Evolutionary conservation across 1,140 invertebrate species (phyloP).

Genomic region (Lysiphlebus fabarum): DNA sequence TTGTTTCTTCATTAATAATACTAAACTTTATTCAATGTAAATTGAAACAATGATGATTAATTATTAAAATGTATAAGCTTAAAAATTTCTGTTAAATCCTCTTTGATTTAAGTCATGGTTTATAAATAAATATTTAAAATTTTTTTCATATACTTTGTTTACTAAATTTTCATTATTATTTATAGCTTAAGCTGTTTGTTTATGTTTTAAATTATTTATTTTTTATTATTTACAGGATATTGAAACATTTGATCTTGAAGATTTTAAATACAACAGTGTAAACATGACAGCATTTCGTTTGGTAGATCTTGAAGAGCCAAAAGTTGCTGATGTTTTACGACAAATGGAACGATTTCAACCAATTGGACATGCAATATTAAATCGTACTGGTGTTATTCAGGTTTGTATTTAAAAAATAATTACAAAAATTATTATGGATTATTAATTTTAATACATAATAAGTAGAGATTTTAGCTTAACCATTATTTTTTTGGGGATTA

Average conservation of each 20-base stretch:
- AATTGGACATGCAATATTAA: slow-evolving; percentile 76
- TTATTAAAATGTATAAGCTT: too few species aligned
- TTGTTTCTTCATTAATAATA: too few species aligned
- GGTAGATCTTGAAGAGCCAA: slow-evolving; percentile 75
- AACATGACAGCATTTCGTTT: slow-evolving; percentile 90
- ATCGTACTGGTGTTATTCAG: slow-evolving; percentile 69
- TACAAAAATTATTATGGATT: too few species aligned
- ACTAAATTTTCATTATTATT: slow-evolving; percentile 9
- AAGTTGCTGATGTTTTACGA: slow-evolving; percentile 71
- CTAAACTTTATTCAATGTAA: too few species aligned
- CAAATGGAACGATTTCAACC: slow-evolving; percentile 88
- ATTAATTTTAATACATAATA: too few species aligned
- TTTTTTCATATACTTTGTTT: too few species aligned
- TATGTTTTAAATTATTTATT: slow-evolving; percentile 7
- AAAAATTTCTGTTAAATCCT: too few species aligned
- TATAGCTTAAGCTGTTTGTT: background rate
- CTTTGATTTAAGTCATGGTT: too few species aligned
- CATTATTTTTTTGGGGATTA: too few species aligned
- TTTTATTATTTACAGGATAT: slow-evolving; percentile 68
- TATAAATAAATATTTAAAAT: too few species aligned
- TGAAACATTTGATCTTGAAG: slow-evolving; percentile 86
- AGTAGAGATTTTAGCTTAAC: too few species aligned
- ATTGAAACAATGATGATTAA: too few species aligned
- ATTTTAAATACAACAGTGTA: slow-evolving; percentile 91
- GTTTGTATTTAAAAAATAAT: slow-evolving; percentile 47